Evolutionary conservation across 2,797 vertebrate genomes (phyloP).

Genomic region (Miichthys miiuy): DNA sequence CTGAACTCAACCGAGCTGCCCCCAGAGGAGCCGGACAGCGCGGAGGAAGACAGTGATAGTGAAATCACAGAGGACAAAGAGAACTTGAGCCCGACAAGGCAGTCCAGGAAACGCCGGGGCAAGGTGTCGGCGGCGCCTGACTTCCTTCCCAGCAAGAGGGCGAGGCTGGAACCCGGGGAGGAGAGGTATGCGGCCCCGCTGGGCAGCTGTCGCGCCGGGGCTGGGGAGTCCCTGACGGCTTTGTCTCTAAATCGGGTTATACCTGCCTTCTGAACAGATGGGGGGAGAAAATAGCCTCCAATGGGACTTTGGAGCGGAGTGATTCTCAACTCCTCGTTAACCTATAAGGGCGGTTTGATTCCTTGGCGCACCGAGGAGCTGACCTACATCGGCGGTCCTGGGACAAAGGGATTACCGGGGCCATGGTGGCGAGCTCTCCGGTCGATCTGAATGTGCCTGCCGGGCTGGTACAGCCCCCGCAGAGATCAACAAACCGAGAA

Average conservation of each 20-base stretch:
- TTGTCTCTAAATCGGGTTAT: constrained; percentile 78
- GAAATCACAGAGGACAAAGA: constrained; percentile 73
- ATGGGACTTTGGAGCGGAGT: constrained; percentile 62
- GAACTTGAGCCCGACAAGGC: constrained; percentile 72
- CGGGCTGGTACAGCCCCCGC: constrained; percentile 34
- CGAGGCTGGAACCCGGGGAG: constrained; percentile 86
- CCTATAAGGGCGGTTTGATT: constrained; percentile 46
- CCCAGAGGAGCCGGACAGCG: constrained; percentile 19
- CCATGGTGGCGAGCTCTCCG: constrained; percentile 47
- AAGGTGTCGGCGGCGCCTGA: constrained; percentile 83
- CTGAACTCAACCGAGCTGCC: constrained; percentile 16
- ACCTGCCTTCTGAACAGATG: constrained; percentile 80
- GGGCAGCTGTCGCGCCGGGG: constrained; percentile 70
- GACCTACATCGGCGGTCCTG: constrained; percentile 65
- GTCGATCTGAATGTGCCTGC: constrained; percentile 19
- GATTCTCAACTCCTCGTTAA: constrained; percentile 47
- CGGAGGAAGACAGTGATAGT: constrained; percentile 40
- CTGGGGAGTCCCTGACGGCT: constrained; percentile 62
- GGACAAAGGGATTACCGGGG: constrained; percentile 63
- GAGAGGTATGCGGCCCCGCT: constrained; percentile 71
- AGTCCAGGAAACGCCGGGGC: constrained; percentile 86
- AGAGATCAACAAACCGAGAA: constrained; percentile 19
- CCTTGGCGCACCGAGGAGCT: constrained; percentile 52
- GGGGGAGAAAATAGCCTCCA: constrained; percentile 47
- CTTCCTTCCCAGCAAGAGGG: constrained; percentile 90